phyloP scores from a whole-genome alignment of 2,888 invertebrate species.

The Drosophila longiperda region DNA sequence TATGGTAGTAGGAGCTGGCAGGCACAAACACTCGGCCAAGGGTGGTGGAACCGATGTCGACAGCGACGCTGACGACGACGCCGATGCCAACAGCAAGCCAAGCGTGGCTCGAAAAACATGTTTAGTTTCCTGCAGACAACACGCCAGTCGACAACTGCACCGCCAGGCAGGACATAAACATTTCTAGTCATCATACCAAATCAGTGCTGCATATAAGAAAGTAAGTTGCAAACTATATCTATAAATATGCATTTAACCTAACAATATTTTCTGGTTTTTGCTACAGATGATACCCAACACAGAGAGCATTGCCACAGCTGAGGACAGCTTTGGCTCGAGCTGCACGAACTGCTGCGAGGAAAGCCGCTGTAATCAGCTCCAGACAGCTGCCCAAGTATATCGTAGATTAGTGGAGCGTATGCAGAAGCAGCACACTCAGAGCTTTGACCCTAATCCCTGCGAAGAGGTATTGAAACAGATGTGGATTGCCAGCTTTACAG shows the following conservation, averaged over 20 bases:
- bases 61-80: constrained; percentile 4
- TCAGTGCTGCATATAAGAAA: constrained; percentile 25
- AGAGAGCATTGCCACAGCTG: constrained; percentile 25
- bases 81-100: constrained; percentile 40
- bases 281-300: constrained; percentile 60
- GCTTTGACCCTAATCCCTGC: neutral
- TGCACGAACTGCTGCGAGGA: constrained; percentile 35
- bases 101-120: constrained; percentile 49
- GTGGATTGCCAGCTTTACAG: constrained; percentile 67
- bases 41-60: constrained; percentile 52
- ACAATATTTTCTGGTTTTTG: neutral
- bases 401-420: constrained; percentile 42
- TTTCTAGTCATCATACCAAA: constrained; percentile 57
- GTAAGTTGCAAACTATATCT: neutral
- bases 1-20: constrained; percentile 49
- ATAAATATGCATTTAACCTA: neutral
- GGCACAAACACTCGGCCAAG: constrained; percentile 35
- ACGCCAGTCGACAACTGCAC: constrained; percentile 54
- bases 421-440: neutral
- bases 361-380: constrained; percentile 52
- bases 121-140: constrained; percentile 49
- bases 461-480: constrained; percentile 44
- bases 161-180: constrained; percentile 57
- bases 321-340: constrained; percentile 1
- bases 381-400: constrained; percentile 58